These are phyloP conservation scores for Sebastes kiyomatsui DNA, from an alignment of 2,797 vertebrate species.

Conservation along the genomic window DNA sequence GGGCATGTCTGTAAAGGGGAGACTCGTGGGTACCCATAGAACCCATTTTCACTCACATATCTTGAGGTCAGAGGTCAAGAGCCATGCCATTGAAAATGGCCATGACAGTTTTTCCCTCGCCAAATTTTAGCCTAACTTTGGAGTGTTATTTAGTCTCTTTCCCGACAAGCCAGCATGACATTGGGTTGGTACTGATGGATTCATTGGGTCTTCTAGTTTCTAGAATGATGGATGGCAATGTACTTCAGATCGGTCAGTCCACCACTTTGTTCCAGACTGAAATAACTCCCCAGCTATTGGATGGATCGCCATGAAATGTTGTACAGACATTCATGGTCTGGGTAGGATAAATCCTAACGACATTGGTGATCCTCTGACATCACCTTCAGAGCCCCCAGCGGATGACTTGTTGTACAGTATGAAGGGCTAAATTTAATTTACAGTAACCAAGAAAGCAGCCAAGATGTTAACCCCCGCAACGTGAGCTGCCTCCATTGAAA, in stretches of 20 bases:
- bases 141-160: no score
- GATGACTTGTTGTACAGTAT: background rate
- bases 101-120: no score
- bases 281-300: background rate
- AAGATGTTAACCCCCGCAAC: slow-evolving; percentile 1
- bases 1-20: no score
- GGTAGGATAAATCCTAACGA: background rate
- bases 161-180: no score
- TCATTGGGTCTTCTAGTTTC: no score
- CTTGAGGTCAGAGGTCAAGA: no score
- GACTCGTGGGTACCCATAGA: no score
- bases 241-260: background rate
- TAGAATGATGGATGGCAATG: background rate
- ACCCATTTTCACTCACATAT: no score
- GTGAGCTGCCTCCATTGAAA: background rate
- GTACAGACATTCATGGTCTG: background rate
- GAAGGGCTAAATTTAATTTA: background rate
- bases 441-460: background rate
- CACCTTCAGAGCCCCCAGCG: background rate
- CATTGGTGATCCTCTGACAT: background rate
- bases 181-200: no score
- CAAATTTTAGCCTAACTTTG: no score
- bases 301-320: background rate
- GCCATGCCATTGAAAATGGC: no score
- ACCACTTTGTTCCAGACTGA: background rate